Evolutionary conservation across 2,797 vertebrate species (phyloP).

Genomic region (Lates japonicus): DNA sequence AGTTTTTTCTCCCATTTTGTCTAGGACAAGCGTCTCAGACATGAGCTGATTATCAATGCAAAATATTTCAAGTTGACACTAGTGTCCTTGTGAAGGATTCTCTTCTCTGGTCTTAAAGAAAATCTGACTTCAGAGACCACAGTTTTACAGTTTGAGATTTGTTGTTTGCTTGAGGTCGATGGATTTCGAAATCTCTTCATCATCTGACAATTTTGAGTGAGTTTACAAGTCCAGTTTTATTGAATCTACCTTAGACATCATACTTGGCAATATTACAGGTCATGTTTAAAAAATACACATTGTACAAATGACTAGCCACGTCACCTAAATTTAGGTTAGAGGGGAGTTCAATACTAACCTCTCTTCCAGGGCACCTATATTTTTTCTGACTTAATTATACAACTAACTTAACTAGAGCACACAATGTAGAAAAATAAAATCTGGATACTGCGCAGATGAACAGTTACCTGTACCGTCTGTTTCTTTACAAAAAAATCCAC

Average conservation of each 20-base stretch:
- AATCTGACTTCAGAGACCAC: background rate
- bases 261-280: background rate
- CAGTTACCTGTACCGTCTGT: background rate
- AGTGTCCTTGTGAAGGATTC: constrained; percentile 28
- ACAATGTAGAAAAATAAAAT: background rate
- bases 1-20: constrained; percentile 36
- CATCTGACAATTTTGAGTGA: background rate
- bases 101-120: background rate
- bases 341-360: background rate
- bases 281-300: constrained; percentile 1
- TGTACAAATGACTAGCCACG: background rate
- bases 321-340: background rate
- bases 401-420: background rate
- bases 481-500: constrained; percentile 12
- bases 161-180: background rate
- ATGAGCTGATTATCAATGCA: constrained; percentile 44
- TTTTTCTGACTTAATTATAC: background rate
- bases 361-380: background rate
- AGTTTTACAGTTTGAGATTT: constrained; percentile 2
- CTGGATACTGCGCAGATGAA: background rate
- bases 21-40: constrained; percentile 50
- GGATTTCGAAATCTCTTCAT: background rate
- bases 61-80: constrained; percentile 32
- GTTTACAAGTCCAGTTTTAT: background rate
- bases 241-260: background rate